phyloP scores from a whole-genome alignment of 2,888 invertebrate genomes.

The Lasioglossum malachurum region DNA sequence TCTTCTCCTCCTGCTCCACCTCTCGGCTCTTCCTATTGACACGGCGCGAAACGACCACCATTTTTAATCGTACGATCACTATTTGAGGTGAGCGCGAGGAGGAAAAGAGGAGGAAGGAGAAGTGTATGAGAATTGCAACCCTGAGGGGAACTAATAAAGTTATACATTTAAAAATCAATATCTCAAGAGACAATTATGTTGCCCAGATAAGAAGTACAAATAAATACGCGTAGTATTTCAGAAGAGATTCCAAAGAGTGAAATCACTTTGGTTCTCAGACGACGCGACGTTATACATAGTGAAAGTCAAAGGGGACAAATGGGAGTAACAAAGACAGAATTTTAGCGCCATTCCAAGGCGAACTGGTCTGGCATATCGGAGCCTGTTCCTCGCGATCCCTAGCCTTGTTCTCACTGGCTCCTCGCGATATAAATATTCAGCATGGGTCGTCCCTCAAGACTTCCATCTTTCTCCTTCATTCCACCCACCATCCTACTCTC shows the following conservation, averaged over 20 bases:
- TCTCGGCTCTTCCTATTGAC: neutral
- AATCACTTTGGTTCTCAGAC: neutral
- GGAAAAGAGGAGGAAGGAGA: no score
- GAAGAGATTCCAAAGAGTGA: neutral
- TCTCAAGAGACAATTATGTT: no score
- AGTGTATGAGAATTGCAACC: no score
- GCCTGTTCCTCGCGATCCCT: conserved; percentile 45
- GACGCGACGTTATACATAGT: neutral
- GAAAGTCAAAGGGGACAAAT: neutral
- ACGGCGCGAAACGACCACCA: neutral
- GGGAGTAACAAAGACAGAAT: neutral
- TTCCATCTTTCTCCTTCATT: conserved; percentile 42
- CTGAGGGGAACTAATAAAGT: no score
- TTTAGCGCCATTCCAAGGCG: conserved; percentile 48
- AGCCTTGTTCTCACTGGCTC: conserved; percentile 64
- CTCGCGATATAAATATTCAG: conserved; percentile 80
- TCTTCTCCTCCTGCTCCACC: conserved; percentile 61
- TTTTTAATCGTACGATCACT: neutral
- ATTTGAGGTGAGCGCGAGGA: neutral
- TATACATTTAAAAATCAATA: no score
- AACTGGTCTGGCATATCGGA: conserved; percentile 46
- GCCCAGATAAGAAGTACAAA: no score
- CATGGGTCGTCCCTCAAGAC: conserved; percentile 71
- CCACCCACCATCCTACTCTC: conserved; percentile 21
- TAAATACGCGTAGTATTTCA: neutral